A percentile compares a stretch with the other conserved stretches of the same genome.
These are phyloP conservation scores for Oryzias sinensis DNA, from an alignment of 2,797 vertebrate genomes.

Conservation along the genomic window DNA sequence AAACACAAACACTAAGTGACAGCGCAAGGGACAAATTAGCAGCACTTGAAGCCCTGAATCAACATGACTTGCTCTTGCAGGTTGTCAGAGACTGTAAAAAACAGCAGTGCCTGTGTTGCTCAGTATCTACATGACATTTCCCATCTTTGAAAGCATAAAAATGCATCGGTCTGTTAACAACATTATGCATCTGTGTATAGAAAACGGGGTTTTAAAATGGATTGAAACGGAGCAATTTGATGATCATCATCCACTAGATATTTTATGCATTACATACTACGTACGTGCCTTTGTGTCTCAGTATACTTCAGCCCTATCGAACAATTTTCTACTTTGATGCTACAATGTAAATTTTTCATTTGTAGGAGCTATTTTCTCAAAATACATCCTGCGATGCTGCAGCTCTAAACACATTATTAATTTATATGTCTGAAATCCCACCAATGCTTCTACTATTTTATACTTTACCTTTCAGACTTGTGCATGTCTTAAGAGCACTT, in stretches of 20 bases:
- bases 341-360: conserved; percentile 83
- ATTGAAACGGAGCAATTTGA: conserved; percentile 28
- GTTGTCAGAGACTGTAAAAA: conserved; percentile 37
- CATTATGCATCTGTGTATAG: neutral
- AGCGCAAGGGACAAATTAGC: conserved; percentile 39
- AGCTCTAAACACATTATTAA: conserved; percentile 79
- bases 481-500: conserved; percentile 60
- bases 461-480: conserved; percentile 69
- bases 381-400: conserved; percentile 64
- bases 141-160: conserved; percentile 20
- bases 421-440: conserved; percentile 74
- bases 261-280: conserved; percentile 21
- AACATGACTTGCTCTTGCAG: conserved; percentile 24
- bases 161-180: conserved; percentile 7
- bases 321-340: conserved; percentile 59
- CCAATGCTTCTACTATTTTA: conserved; percentile 68
- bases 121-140: conserved; percentile 8
- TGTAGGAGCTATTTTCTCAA: conserved; percentile 60
- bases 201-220: conserved; percentile 9
- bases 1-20: conserved; percentile 31
- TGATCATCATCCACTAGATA: conserved; percentile 22
- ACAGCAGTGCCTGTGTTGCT: conserved; percentile 22
- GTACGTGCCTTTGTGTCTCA: conserved; percentile 36
- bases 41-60: conserved; percentile 29
- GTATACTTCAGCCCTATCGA: conserved; percentile 42